Base-by-base conservation (phyloP, 2,113 vertebrate species). In the Neopipo cinnamomea region DNA sequence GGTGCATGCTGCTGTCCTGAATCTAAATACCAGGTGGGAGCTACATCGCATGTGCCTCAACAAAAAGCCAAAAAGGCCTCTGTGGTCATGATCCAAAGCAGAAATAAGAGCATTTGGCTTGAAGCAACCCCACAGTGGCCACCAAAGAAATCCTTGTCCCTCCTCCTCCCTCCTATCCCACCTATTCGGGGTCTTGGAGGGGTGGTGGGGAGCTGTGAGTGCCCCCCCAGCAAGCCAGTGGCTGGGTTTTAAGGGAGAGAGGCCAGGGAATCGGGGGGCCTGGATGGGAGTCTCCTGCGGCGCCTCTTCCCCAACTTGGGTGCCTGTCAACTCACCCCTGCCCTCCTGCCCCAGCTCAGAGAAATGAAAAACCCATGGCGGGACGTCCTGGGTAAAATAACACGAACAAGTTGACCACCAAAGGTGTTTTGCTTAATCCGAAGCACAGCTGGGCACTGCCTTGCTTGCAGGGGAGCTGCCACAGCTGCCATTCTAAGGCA, bases 241-340 rank as follows among this genome's bases (percentile, higher is more conserved):
- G 21, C 31, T 82, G 33, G 6, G 5, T 75, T 88, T 85, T 65
- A 61, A 44, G 37, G 52, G 39, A 67, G 14, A 75, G 10, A 62
- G 41, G 27, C 3, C 0, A 0, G 14, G 42, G 22, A 79, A 53
- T 11, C 0, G 0, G 12, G 22, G 8, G 3, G 3, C 21, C 39
- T 0, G 3, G 12, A 6, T 15, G 8, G 30, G 16, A 66, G 31
- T 2, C 11, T 42, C 27, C 53, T 5, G 16, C 0, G 2, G 12
- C 0, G 1, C 58, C 24, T 73, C 31, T 25, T 35, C 19, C 33
- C 5, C 17, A 0, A 2, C 10, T 5, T 0, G 0, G 9, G 12
- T 37, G 23, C 24, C 41, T 18, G 6, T 63, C 31, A 59, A 21
- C 47, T 84, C 27, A 6, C 7, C 14, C 62, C 52, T 2, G 0